Evolutionary conservation across 1,140 invertebrate species (phyloP), one percentile per base, ranked within the genome.

Genomic region (Myzus persicae): DNA sequence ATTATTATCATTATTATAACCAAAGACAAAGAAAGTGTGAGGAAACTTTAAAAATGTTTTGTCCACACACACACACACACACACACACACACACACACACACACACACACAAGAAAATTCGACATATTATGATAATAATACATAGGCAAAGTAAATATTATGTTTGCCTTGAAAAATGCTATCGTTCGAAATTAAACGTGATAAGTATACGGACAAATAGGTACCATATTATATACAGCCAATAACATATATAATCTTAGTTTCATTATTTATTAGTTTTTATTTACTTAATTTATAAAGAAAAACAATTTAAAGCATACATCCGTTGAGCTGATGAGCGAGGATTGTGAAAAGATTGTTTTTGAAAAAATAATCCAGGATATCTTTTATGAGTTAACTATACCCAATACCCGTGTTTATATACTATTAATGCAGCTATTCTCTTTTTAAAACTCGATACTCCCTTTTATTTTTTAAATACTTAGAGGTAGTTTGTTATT

Each of bases 261-360:
- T 85, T 85, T 85, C 26, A 42, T 40, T 85, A 44, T 85, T 84
- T 84, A 84, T 38, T 38, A 82, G 81, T 81, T 81, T 36, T 38
- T 81, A 81, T 81, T 82, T 82, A 82, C 76, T 82, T 82, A 82
- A 82, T 82, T 82, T 22, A 38, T 38, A 38, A 82, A 82, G 36
- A 82, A 82, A 38, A 84, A 67, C n/a, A n/a, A 76, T 31, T 76
- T n/a, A 76, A 40, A 84, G 11, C 84, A 44, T n/a, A 85, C 40
- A 40, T 85, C 26, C 38, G 24, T 26, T 1, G 40, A 51, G 46
- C 46, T 18, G 46, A 31, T 42, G 31, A 44, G 9, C 67, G 11
- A 26, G 24, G 59, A 42, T 82, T 40, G 9, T 40, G 59, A 44
- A 85, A 85, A 42, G 38, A 42, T 42, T 84, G 14, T 84, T 84